Percentiles rank a stretch among this genome's conserved stretches.
Conservation (phyloP, 1,140 invertebrate species). For the Heliconius hermathena region DNA sequence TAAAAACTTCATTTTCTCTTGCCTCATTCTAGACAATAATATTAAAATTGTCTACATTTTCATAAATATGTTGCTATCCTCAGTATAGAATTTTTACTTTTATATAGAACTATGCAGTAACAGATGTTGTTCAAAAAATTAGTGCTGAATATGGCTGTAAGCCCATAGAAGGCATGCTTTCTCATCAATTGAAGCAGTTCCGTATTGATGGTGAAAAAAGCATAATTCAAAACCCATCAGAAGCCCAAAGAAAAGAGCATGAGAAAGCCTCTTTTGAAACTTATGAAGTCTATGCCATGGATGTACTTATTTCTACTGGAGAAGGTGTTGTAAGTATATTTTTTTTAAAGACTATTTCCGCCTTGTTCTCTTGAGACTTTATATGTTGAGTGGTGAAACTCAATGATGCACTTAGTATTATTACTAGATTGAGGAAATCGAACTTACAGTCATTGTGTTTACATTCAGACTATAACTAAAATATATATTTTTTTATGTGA, state of each 20-base stretch:
- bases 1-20: no score
- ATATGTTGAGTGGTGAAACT: no score
- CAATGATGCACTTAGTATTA: no score
- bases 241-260: constrained; percentile 98
- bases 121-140: constrained; percentile 96
- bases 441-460: no score
- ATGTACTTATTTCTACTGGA: constrained; percentile 95
- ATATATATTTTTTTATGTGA: no score
- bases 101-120: constrained; percentile 93
- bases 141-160: constrained; percentile 97
- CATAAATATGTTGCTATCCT: no score
- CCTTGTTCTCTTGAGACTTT: no score
- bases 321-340: constrained; percentile 68
- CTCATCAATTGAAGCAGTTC: constrained; percentile 97
- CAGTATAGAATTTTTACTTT: constrained; percentile 40
- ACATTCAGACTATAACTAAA: no score
- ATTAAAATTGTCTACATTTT: neutral
- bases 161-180: constrained; percentile 99
- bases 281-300: constrained; percentile 99
- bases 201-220: constrained; percentile 99
- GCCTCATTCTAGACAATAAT: no score
- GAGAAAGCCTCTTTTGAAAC: constrained; percentile 98
- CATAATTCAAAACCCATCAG: constrained; percentile 96
- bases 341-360: neutral
- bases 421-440: no score